A percentile compares a stretch with the other conserved stretches of the same genome.
Conservation (phyloP, 2,113 vertebrate genomes). For the Platysteira castanea region DNA sequence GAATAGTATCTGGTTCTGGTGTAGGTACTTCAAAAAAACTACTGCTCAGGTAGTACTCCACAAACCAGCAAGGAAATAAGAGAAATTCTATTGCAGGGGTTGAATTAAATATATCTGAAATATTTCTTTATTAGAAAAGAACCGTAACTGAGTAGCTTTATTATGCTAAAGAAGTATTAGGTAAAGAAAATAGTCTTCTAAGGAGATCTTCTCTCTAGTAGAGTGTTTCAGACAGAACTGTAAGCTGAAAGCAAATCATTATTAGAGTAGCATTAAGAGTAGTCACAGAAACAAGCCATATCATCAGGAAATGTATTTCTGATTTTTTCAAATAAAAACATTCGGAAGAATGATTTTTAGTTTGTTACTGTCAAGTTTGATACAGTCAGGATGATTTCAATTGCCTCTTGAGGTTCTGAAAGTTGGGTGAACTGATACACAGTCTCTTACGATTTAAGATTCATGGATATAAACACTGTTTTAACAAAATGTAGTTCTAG, state of each 20-base stretch:
- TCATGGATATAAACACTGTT: not conserved
- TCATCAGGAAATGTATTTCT: not conserved
- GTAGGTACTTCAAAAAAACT: not conserved
- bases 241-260: not conserved
- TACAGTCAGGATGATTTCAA: not conserved
- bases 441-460: not conserved
- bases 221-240: not conserved
- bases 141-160: not conserved
- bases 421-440: not conserved
- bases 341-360: not conserved
- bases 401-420: not conserved
- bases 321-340: not conserved
- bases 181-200: not conserved
- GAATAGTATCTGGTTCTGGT: not conserved
- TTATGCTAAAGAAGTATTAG: not conserved
- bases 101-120: not conserved
- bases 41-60: not conserved
- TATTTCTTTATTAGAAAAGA: not conserved
- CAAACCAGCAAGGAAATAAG: not conserved
- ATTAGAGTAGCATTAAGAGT: not conserved
- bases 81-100: not conserved
- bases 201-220: not conserved
- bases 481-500: not conserved
- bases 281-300: not conserved
- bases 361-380: not conserved